A percentile compares a stretch with the other conserved stretches of the same genome.
Evolutionary conservation across 2,113 vertebrate genomes (phyloP).

Genomic region (Orthonyx spaldingii): DNA sequence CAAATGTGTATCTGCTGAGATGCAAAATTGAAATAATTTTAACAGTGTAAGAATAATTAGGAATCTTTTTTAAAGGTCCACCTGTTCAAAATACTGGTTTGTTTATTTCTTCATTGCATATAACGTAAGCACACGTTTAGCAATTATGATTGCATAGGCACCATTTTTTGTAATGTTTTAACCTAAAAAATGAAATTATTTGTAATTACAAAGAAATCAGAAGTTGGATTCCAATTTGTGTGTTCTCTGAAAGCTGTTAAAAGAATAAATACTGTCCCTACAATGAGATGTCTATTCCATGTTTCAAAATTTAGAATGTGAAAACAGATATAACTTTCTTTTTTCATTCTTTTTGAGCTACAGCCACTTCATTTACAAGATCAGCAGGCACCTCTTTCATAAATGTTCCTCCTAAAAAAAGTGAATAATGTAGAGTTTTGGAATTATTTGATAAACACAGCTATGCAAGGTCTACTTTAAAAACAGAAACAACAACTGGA

Average conservation of each 20-base stretch:
- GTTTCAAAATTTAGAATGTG: neutral
- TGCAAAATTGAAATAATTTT: slow-evolving; percentile 85
- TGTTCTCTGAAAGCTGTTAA: neutral
- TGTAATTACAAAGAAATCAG: neutral
- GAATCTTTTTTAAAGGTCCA: slow-evolving; percentile 82
- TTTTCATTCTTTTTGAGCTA: neutral
- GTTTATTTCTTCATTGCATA: slow-evolving; percentile 51
- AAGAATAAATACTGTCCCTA: neutral
- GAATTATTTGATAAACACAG: neutral
- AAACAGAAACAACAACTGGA: neutral
- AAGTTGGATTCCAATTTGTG: neutral
- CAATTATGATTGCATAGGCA: neutral
- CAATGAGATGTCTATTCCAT: neutral
- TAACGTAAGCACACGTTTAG: neutral
- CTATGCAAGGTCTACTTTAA: neutral
- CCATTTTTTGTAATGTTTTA: slow-evolving; percentile 1
- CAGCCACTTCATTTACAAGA: neutral
- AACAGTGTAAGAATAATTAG: slow-evolving; percentile 90
- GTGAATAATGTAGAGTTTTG: neutral
- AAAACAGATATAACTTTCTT: neutral
- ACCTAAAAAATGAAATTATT: slow-evolving; percentile 16
- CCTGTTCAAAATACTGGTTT: slow-evolving; percentile 84
- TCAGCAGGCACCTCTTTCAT: neutral
- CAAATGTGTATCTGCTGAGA: slow-evolving; percentile 82
- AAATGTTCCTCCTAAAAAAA: neutral